phyloP scores from a whole-genome alignment of 2,888 invertebrate species.

The Clivina fossor region DNA sequence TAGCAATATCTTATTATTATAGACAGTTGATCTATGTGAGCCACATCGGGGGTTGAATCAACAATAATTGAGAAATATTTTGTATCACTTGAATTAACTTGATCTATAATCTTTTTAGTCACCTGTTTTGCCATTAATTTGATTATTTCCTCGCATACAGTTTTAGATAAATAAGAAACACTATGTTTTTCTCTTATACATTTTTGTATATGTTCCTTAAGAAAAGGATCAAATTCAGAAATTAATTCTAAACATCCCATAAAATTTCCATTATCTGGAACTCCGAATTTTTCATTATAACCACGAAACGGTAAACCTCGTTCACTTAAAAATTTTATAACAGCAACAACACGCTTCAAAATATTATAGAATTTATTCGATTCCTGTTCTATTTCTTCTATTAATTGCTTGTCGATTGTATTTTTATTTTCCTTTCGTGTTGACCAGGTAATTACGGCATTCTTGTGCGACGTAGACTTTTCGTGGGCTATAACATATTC shows the following conservation, averaged over 20 bases:
- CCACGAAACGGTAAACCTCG: constrained; percentile 44
- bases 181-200: constrained; percentile 43
- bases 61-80: constrained; percentile 37
- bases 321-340: constrained; percentile 40
- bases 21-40: constrained; percentile 43
- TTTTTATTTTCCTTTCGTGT: too few relatives aligned
- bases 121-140: constrained; percentile 27
- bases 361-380: constrained; percentile 42
- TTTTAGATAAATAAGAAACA: constrained; percentile 42
- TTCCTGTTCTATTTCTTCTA: constrained; percentile 24
- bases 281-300: constrained; percentile 41
- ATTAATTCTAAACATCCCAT: constrained; percentile 43
- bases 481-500: constrained; percentile 14
- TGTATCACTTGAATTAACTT: neutral
- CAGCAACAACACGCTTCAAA: constrained; percentile 41
- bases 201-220: constrained; percentile 42
- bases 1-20: constrained; percentile 27
- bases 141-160: constrained; percentile 37
- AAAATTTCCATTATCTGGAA: constrained; percentile 44
- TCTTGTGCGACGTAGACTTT: too few relatives aligned
- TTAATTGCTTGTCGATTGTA: too few relatives aligned
- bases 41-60: constrained; percentile 43
- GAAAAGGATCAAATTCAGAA: constrained; percentile 44
- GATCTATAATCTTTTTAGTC: neutral
- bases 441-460: too few relatives aligned